These are phyloP conservation scores for Sceloporus undulatus DNA, from an alignment of 2,113 vertebrate species.

Conservation along the genomic window DNA sequence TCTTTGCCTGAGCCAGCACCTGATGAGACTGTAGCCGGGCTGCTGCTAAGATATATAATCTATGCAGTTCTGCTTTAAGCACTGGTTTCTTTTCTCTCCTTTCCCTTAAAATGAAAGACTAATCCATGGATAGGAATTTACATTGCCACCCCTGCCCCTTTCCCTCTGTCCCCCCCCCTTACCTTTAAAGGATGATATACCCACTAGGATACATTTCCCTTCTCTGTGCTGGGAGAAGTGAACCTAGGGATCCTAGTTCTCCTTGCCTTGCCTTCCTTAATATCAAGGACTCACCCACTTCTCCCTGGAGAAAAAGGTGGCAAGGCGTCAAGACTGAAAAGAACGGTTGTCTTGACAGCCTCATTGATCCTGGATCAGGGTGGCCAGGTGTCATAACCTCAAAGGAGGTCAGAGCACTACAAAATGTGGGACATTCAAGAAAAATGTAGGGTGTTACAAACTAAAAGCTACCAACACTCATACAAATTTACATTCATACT, in stretches of 20 bases:
- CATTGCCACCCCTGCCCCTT: too few relatives aligned
- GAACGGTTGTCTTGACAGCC: neutral
- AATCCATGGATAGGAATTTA: neutral
- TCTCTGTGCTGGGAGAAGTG: neutral
- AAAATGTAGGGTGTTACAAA: too few relatives aligned
- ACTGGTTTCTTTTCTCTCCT: neutral
- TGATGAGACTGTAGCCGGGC: neutral
- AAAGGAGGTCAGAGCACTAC: too few relatives aligned
- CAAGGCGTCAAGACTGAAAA: neutral
- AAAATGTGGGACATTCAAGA: too few relatives aligned
- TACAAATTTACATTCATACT: too few relatives aligned
- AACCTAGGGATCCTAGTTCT: neutral
- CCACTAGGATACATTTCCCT: neutral
- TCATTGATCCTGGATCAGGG: too few relatives aligned
- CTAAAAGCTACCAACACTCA: too few relatives aligned
- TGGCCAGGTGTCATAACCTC: too few relatives aligned
- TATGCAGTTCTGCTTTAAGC: neutral
- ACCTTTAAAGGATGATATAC: neutral
- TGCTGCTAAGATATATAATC: neutral
- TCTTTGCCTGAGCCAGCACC: constrained; percentile 5
- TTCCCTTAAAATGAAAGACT: neutral
- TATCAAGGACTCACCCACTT: neutral
- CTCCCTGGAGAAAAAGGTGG: constrained; percentile 5
- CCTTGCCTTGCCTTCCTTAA: neutral
- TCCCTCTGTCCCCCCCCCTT: neutral